Evolutionary conservation across 2,113 vertebrate genomes (phyloP).

Genomic region (Ahaetulla prasina): DNA sequence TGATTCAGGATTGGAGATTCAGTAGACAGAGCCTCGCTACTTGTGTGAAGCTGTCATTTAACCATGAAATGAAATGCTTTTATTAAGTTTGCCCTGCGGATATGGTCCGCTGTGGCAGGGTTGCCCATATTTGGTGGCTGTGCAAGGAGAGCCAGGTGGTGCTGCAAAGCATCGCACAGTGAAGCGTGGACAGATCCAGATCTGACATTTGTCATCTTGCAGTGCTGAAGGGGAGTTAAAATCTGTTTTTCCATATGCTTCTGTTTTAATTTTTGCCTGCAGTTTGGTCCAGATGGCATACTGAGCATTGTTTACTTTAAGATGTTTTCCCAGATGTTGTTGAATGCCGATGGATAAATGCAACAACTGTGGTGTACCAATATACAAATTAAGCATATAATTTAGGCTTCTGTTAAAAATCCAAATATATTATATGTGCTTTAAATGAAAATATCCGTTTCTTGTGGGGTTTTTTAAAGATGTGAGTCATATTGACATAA

Average conservation of each 20-base stretch:
- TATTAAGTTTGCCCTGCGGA: conserved; percentile 83
- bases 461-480: not conserved
- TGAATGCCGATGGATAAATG: conserved; percentile 71
- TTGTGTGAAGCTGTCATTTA: conserved; percentile 80
- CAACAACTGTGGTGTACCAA: conserved; percentile 68
- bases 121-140: conserved; percentile 94
- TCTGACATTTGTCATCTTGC: conserved; percentile 88
- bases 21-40: conserved; percentile 71
- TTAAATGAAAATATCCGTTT: not conserved
- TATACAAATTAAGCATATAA: conserved; percentile 67
- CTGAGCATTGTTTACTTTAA: conserved; percentile 98
- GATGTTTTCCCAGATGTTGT: conserved; percentile 89
- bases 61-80: conserved; percentile 73
- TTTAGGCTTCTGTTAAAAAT: conserved; percentile 46
- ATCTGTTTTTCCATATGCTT: conserved; percentile 99
- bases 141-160: conserved; percentile 98
- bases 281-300: conserved; percentile 93
- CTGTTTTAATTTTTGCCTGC: conserved; percentile 82
- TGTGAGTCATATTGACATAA: not conserved
- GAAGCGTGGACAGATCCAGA: conserved; percentile 87
- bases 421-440: conserved; percentile 36
- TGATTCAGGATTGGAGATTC: conserved; percentile 61
- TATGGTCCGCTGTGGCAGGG: conserved; percentile 82
- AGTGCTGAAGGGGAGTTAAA: conserved; percentile 94
- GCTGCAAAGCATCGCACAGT: conserved; percentile 89